Base-by-base conservation (phyloP, 2,797 vertebrate species). In the Thaleichthys pacificus region DNA sequence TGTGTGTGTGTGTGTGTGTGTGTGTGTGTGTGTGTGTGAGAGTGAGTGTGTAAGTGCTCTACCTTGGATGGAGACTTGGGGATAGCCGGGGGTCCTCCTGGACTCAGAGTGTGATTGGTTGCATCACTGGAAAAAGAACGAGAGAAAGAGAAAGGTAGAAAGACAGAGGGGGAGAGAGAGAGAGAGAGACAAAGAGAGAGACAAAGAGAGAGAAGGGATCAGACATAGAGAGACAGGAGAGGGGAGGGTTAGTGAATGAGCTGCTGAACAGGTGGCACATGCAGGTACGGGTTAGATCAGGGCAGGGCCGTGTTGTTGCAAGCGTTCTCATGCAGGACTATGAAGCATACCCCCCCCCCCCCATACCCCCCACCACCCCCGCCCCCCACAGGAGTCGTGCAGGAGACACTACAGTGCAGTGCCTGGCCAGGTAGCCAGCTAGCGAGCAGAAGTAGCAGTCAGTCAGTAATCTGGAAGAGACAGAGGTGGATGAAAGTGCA, bases 51-150 rank as follows among this genome's bases (percentile, higher is more conserved):
- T 24, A 26, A 57, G 28, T 21, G 5, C 51, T 58, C 76, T 93
- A 98, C 97, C 96, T 98, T 98, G 89, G 97, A 98, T 0, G 97
- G 97, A 80, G 97, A 99, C 88, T 97, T 99, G 66, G 97, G 96
- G 86, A 98, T 95, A 73, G 94, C 87, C 22, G 92, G 92, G 1
- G 90, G 92, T 70, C 93, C 94, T 87, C 91, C 94, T 35, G 96
- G 94, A 3, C 94, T 94, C 90, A 84, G 93, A 80, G 95, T 96
- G 47, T 98, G 96, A 87, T 97, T 95, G 1, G 95, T 92, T 51
- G 94, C 92, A 76, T 96, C 95, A 92, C 93, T 94, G 93, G 80
- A 63, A 81, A 81, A 66, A 77, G 72, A 84, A 8, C 21, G 5
- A 76, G 19, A 75, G n/a, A 64, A 32, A 72, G 19, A 26, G 0